These are phyloP conservation scores for Sylvicola cinctus DNA, from an alignment of 2,888 invertebrate species.

Conservation along the genomic window DNA sequence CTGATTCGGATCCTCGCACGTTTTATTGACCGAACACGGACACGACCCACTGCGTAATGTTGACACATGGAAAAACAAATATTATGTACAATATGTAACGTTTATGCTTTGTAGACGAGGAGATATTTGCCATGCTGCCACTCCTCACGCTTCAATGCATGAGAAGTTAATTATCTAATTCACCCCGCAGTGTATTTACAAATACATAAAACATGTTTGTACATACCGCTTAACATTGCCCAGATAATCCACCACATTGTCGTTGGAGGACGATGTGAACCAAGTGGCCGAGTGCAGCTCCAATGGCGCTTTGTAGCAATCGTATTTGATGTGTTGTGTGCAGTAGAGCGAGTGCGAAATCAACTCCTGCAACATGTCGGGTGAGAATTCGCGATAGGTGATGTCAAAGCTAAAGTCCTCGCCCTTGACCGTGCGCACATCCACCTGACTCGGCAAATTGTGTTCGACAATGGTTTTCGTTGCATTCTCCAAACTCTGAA, in stretches of 20 bases:
- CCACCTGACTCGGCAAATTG: slow-evolving; percentile 76
- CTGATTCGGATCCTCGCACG: slow-evolving; percentile 59
- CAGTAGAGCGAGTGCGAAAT: slow-evolving; percentile 79
- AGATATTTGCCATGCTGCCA: no score
- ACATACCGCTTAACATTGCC: slow-evolving; percentile 58
- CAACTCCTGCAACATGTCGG: slow-evolving; percentile 77
- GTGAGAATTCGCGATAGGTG: slow-evolving; percentile 71
- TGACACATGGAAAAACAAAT: no score
- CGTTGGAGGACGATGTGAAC: slow-evolving; percentile 63
- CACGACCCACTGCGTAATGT: slow-evolving; percentile 40
- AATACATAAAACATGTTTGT: no score
- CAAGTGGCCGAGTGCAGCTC: slow-evolving; percentile 75
- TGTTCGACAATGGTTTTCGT: slow-evolving; percentile 81
- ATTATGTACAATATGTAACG: slow-evolving; percentile 5
- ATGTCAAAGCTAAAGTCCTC: slow-evolving; percentile 69
- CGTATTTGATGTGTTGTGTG: slow-evolving; percentile 74
- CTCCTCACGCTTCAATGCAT: no score
- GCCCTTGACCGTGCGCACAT: slow-evolving; percentile 58
- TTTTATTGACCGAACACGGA: slow-evolving; percentile 55
- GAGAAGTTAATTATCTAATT: no score
- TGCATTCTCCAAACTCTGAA: slow-evolving; percentile 65
- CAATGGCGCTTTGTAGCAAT: slow-evolving; percentile 72
- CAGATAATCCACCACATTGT: slow-evolving; percentile 60
- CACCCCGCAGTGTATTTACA: no score
- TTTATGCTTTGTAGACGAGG: no score